phyloP scores from a whole-genome alignment of 1,140 invertebrate species.

The Drosophila suzukii region DNA sequence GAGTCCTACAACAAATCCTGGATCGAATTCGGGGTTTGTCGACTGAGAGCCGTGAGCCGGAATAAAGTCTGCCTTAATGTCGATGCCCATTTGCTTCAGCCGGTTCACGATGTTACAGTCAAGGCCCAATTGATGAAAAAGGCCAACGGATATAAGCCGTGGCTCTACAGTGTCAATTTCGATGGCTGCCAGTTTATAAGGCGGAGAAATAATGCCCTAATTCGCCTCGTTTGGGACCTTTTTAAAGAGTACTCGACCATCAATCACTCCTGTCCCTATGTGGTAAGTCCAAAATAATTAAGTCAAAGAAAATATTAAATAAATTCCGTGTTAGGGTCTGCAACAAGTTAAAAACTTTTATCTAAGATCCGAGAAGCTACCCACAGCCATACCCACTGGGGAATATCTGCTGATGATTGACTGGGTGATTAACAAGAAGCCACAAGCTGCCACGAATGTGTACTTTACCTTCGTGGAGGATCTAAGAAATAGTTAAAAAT shows the following conservation, averaged over 20 bases:
- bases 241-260: conserved; percentile 55
- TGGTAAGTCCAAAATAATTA: conserved; percentile 11
- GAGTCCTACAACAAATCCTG: conserved; percentile 57
- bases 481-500: conserved; percentile 14
- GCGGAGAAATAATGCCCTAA: conserved; percentile 36
- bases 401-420: conserved; percentile 50
- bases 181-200: conserved; percentile 51
- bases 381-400: conserved; percentile 43
- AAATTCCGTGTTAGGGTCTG: conserved; percentile 17
- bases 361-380: conserved; percentile 40
- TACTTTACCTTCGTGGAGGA: conserved; percentile 54
- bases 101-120: conserved; percentile 35
- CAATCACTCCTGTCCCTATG: conserved; percentile 60
- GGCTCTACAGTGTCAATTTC: conserved; percentile 48
- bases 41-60: conserved; percentile 43
- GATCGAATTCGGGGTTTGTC: conserved; percentile 45
- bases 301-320: not conserved
- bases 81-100: conserved; percentile 38
- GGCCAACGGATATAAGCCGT: conserved; percentile 62
- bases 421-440: conserved; percentile 43
- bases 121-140: conserved; percentile 44
- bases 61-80: conserved; percentile 47
- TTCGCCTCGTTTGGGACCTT: conserved; percentile 42
- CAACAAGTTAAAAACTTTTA: conserved; percentile 57
- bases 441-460: conserved; percentile 48